Conservation (phyloP, 2,888 invertebrate species). For the Strigamia crassipes region DNA sequence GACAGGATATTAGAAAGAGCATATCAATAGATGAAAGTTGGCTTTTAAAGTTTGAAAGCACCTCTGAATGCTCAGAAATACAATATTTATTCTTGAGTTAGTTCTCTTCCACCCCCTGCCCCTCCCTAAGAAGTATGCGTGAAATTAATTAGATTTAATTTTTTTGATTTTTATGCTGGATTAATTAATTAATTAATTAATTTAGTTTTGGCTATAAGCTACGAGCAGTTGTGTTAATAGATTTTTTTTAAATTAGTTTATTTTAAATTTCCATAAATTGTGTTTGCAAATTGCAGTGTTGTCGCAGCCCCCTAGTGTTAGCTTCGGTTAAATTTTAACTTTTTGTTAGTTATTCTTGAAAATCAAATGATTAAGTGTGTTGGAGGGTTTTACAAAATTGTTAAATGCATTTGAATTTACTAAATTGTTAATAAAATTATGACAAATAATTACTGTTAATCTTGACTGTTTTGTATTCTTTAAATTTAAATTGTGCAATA, state of each 20-base stretch:
- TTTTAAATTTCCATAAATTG: neutral
- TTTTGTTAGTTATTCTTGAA: neutral
- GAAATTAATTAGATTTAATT: neutral
- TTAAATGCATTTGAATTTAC: neutral
- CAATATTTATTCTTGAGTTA: neutral
- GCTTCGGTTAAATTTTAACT: neutral
- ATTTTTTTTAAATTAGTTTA: too few species aligned
- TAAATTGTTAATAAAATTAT: neutral
- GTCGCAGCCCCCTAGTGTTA: neutral
- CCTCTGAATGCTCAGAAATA: neutral
- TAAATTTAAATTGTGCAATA: neutral
- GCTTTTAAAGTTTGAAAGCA: neutral
- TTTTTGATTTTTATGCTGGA: neutral
- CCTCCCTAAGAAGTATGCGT: neutral
- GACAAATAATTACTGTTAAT: conserved; percentile 6
- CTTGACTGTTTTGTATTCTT: neutral
- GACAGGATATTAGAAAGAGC: conserved; percentile 7
- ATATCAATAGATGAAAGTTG: neutral
- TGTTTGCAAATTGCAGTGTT: conserved; percentile 17
- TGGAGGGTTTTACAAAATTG: neutral
- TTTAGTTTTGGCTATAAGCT: neutral
- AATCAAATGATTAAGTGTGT: neutral
- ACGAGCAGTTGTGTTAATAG: neutral
- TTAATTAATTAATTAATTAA: neutral
- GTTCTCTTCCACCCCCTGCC: neutral